These are phyloP conservation scores for Thamnophis sirtalis DNA, from an alignment of 2,113 vertebrate species.

Conservation along the genomic window DNA sequence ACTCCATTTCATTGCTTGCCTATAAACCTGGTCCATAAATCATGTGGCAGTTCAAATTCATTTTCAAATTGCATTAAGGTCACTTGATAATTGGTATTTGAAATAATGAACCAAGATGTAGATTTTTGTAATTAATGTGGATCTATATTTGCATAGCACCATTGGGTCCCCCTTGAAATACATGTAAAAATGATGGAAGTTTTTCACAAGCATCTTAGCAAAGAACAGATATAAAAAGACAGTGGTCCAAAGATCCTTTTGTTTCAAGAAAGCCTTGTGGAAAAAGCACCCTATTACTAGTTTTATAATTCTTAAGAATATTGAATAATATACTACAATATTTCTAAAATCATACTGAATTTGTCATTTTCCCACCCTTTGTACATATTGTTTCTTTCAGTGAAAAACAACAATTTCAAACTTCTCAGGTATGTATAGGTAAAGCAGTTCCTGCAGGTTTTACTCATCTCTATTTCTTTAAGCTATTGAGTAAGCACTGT, in stretches of 20 bases:
- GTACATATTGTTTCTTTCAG: neutral
- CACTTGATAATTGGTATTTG: neutral
- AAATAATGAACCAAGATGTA: neutral
- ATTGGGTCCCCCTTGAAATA: neutral
- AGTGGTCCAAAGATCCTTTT: constrained; percentile 10
- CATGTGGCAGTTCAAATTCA: neutral
- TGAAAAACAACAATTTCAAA: constrained; percentile 33
- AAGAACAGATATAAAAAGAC: constrained; percentile 23
- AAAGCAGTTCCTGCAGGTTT: too few relatives aligned
- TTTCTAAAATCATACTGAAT: neutral
- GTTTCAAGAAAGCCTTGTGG: constrained; percentile 32
- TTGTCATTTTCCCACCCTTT: neutral
- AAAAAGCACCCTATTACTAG: constrained; percentile 24
- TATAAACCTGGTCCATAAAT: accelerated
- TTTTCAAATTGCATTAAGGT: constrained; percentile 4
- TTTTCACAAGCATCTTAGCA: constrained; percentile 11
- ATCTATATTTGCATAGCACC: neutral
- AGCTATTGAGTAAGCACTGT: too few relatives aligned
- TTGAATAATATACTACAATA: neutral
- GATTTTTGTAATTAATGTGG: neutral
- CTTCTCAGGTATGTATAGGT: constrained; percentile 26
- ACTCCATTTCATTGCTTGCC: neutral
- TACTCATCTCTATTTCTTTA: too few relatives aligned
- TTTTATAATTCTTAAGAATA: constrained; percentile 30
- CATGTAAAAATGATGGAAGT: neutral